Conservation (phyloP, 2,888 invertebrate species). For the Nomada hirtipes region DNA sequence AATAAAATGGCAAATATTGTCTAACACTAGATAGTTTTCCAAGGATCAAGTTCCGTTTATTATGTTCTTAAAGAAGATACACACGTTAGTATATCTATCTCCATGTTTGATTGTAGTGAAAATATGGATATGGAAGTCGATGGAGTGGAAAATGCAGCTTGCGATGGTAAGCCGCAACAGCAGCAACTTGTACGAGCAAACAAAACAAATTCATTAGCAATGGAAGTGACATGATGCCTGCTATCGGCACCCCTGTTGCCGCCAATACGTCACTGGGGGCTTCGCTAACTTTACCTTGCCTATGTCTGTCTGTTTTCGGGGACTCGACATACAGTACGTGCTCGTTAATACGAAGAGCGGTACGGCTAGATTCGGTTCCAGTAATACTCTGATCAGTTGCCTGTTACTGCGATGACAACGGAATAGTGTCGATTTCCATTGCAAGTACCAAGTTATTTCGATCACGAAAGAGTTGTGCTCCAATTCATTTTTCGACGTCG, state of each 20-base stretch:
- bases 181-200: constrained; percentile 85
- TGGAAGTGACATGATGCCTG: constrained; percentile 88
- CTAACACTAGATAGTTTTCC: neutral
- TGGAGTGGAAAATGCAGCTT: constrained; percentile 79
- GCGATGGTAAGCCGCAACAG: constrained; percentile 83
- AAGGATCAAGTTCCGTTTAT: neutral
- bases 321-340: constrained; percentile 64
- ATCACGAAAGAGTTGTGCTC: constrained; percentile 32
- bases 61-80: neutral
- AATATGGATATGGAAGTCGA: constrained; percentile 82
- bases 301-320: constrained; percentile 74
- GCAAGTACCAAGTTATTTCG: constrained; percentile 59
- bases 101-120: constrained; percentile 77
- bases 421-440: constrained; percentile 58
- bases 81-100: constrained; percentile 6
- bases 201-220: constrained; percentile 85
- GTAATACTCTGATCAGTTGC: constrained; percentile 66
- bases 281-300: constrained; percentile 81
- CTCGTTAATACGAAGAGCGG: constrained; percentile 57
- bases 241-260: constrained; percentile 82
- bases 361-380: constrained; percentile 70
- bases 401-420: constrained; percentile 53
- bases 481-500: constrained; percentile 41
- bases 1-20: neutral
- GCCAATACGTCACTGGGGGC: constrained; percentile 82